Conservation (phyloP, 2,888 invertebrate genomes). For the Rhagonycha fulva region DNA sequence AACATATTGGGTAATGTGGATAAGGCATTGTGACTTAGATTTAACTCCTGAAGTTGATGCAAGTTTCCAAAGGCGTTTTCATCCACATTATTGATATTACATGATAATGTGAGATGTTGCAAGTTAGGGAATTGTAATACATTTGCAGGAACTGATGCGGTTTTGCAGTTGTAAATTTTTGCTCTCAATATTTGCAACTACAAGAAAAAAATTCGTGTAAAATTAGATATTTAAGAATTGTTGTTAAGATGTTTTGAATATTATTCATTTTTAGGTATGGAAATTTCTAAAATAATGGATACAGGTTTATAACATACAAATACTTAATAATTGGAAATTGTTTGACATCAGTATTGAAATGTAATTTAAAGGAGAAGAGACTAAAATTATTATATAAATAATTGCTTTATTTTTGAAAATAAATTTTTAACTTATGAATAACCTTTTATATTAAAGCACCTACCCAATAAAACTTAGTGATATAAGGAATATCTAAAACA, state of each 20-base stretch:
- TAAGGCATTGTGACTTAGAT: slow-evolving; percentile 33
- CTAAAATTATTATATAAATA: not conserved
- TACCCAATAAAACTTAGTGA: not conserved
- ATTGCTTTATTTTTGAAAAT: not conserved
- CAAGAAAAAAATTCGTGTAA: not conserved
- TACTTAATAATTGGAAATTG: not conserved
- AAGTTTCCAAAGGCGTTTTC: slow-evolving; percentile 31
- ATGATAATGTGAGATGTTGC: slow-evolving; percentile 27
- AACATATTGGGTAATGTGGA: slow-evolving; percentile 32
- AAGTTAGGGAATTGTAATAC: slow-evolving; percentile 30
- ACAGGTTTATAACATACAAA: not conserved
- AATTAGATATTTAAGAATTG: not conserved
- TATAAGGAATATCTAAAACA: not conserved
- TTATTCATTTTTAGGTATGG: not conserved
- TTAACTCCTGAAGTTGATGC: slow-evolving; percentile 21
- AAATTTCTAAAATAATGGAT: not conserved
- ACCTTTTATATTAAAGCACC: not conserved
- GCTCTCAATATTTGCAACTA: slow-evolving; percentile 3
- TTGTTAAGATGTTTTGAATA: not conserved
- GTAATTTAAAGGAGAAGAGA: not conserved
- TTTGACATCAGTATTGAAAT: not conserved
- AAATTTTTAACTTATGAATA: not conserved
- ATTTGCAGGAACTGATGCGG: slow-evolving; percentile 8
- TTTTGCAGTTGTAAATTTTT: slow-evolving; percentile 11
- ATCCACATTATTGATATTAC: slow-evolving; percentile 25